Evolutionary conservation across 2,888 invertebrate genomes (phyloP).

Genomic region (Morinoia aosen): DNA sequence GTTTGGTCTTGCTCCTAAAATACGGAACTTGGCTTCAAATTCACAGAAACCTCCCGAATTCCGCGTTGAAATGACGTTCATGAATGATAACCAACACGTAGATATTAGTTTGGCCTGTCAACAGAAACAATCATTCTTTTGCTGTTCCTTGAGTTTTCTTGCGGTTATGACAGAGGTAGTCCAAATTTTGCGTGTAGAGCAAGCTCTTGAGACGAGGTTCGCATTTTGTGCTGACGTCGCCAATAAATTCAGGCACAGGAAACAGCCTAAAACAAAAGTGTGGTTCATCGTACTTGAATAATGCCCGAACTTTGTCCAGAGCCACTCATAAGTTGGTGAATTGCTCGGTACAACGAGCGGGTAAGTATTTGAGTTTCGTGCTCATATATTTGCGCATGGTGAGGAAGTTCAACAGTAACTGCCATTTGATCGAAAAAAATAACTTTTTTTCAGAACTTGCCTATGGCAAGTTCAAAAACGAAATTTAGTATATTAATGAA

Average conservation of each 20-base stretch:
- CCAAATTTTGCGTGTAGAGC: neutral
- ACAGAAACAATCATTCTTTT: neutral
- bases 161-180: neutral
- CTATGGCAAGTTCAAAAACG: neutral
- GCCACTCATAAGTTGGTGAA: neutral
- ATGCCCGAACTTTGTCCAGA: neutral
- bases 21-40: neutral
- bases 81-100: neutral
- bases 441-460: neutral
- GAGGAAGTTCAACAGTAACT: neutral
- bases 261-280: neutral
- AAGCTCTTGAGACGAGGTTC: neutral
- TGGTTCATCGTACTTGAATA: neutral
- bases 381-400: neutral
- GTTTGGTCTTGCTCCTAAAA: neutral
- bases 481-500: neutral
- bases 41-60: neutral
- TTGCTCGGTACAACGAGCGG: neutral
- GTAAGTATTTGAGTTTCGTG: neutral
- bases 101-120: neutral
- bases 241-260: neutral
- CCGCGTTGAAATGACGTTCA: neutral
- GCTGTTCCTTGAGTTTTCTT: neutral
- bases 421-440: neutral
- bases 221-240: neutral